A percentile compares a stretch with the other conserved stretches of the same genome.
phyloP scores from a whole-genome alignment of 2,888 invertebrate species.

The Apoderus coryli region DNA sequence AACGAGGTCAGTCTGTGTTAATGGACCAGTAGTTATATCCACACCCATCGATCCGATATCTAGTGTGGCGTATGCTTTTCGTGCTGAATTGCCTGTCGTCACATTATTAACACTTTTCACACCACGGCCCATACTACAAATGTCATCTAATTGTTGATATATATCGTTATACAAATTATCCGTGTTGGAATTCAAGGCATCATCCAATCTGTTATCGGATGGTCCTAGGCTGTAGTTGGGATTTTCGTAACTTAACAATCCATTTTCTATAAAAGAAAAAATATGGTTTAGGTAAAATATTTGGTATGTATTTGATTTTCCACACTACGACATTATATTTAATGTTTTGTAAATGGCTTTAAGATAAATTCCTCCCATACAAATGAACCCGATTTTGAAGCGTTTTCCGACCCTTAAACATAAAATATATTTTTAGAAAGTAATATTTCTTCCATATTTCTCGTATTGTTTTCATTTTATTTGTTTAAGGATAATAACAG shows the following conservation, averaged over 20 bases:
- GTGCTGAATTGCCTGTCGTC: too few relatives aligned
- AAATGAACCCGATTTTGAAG: too few relatives aligned
- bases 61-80: constrained; percentile 50
- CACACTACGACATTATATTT: too few relatives aligned
- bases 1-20: constrained; percentile 33
- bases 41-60: constrained; percentile 59
- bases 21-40: constrained; percentile 45
- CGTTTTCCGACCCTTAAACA: too few relatives aligned
- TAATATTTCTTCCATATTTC: too few relatives aligned
- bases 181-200: constrained; percentile 51
- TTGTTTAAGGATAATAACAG: too few relatives aligned
- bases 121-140: constrained; percentile 42
- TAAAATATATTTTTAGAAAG: too few relatives aligned
- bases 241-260: constrained; percentile 80
- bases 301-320: not conserved
- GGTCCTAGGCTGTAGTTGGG: constrained; percentile 80
- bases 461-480: too few relatives aligned
- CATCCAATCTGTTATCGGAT: constrained; percentile 52
- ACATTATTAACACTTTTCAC: constrained; percentile 33
- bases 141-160: constrained; percentile 46
- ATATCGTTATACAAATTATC: constrained; percentile 54
- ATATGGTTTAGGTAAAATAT: not conserved
- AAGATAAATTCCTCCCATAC: too few relatives aligned
- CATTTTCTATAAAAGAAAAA: constrained; percentile 58
- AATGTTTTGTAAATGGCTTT: too few relatives aligned